Conservation (phyloP, 1,140 invertebrate genomes). For the Bombus superbus region DNA sequence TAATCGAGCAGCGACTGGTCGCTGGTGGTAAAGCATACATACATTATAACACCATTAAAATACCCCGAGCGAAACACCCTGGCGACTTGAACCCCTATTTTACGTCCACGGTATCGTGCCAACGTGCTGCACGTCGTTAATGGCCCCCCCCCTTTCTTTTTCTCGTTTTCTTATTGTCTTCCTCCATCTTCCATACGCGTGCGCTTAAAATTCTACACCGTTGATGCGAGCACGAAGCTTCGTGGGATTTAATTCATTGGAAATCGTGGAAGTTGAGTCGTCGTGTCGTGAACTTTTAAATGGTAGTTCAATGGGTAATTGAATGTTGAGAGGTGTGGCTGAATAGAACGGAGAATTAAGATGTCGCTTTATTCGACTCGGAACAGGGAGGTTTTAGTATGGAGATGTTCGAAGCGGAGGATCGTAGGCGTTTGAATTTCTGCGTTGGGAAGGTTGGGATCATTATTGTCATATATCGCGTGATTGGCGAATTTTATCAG, state of each 20-base stretch:
- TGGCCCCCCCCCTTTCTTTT: constrained; percentile 9
- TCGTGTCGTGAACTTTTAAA: not conserved
- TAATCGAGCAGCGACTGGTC: constrained; percentile 56
- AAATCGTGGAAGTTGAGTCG: not conserved
- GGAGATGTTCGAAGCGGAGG: not conserved
- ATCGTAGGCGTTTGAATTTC: not conserved
- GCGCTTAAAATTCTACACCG: constrained; percentile 5
- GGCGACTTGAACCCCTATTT: constrained; percentile 65
- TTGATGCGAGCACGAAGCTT: not conserved
- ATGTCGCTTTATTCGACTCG: not conserved
- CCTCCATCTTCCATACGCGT: not conserved
- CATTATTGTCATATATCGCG: not conserved
- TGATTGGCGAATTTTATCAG: too few relatives aligned
- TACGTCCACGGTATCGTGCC: constrained; percentile 57
- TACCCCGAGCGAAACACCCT: constrained; percentile 70
- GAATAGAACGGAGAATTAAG: not conserved
- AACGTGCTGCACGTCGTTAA: constrained; percentile 69
- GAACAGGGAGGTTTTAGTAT: not conserved
- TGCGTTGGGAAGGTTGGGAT: not conserved
- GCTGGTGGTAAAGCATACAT: constrained; percentile 79
- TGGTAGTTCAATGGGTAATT: not conserved
- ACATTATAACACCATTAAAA: constrained; percentile 82
- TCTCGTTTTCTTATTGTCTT: not conserved
- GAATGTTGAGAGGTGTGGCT: not conserved
- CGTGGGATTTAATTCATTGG: constrained; percentile 7